Evolutionary conservation across 2,113 vertebrate genomes (phyloP), one percentile per base, ranked within the genome.

Genomic region (Cyprinodon brontotheroides): DNA sequence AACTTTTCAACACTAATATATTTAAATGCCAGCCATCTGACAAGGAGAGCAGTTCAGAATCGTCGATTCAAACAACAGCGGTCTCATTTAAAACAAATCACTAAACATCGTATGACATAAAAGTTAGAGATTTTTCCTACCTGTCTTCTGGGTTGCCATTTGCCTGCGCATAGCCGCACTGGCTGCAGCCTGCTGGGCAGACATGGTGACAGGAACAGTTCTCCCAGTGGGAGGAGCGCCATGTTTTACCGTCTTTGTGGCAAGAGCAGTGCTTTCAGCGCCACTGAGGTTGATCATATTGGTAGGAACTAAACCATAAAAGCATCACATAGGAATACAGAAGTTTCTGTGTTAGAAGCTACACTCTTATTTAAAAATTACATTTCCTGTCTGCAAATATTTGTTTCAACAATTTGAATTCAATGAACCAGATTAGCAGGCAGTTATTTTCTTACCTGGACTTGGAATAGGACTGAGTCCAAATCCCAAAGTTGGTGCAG

Each of bases 171-270:
- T 85, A 3, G 97, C 97, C 4, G 97, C 97, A 0, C 91, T 95
- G 0, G 93, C 96, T 12, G 98, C 98, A 1, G 97, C 97, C 67
- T 97, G 96, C 1, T 97, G 93, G 20, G 97, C 96, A 0, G 97
- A 91, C 43, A 96, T 81, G n/a, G 94, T 84, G 76, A 95, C 93
- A 9, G 95, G 89, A 9, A 93, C 77, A 61, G 66, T 57, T 78
- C 84, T 93, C 80, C 95, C 94, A 0, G 62, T 37, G 5, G 93
- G 92, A 3, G 96, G 96, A 0, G 96, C 96, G 0, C 97, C 96
- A 0, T 98, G 97, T 74, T 97, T 99, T 67, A 99, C 97, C 0
- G 96, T 99, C 89, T 97, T 99, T 6, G 97, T 98, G 22, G 95
- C 96, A 8, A 99, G 94, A 84, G 97, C 95, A 0, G 97, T 97